phyloP scores from a whole-genome alignment of 2,888 invertebrate species.

The Mythimna lalbum region DNA sequence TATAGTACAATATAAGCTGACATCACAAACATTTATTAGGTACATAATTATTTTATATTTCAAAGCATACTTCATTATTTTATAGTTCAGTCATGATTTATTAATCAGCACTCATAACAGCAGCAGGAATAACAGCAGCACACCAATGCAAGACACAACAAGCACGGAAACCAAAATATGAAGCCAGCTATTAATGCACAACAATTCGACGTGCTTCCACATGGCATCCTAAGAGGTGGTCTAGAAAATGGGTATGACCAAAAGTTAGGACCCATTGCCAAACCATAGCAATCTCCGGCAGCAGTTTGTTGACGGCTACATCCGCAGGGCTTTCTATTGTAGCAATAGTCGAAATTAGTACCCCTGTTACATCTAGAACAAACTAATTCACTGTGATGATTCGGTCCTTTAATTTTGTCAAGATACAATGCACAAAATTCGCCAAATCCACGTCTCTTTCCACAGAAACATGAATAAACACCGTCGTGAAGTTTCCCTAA shows the following conservation, averaged over 20 bases:
- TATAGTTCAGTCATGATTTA: background rate
- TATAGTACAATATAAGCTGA: slow-evolving; percentile 1
- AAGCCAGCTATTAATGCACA: slow-evolving; percentile 65
- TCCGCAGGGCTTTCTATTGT: background rate
- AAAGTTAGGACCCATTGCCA: slow-evolving; percentile 68
- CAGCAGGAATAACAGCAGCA: slow-evolving; percentile 61
- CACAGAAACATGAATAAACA: slow-evolving; percentile 6
- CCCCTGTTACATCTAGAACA: background rate
- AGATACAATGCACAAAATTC: slow-evolving; percentile 14
- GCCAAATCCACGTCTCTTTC: slow-evolving; percentile 6
- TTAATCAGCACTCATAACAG: slow-evolving; percentile 63
- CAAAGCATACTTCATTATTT: slow-evolving; percentile 1
- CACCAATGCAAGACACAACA: slow-evolving; percentile 72
- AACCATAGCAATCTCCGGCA: slow-evolving; percentile 71
- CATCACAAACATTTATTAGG: slow-evolving; percentile 24
- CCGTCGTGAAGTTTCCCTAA: slow-evolving; percentile 2
- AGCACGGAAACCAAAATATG: slow-evolving; percentile 74
- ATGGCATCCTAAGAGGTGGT: slow-evolving; percentile 56
- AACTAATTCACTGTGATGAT: slow-evolving; percentile 3
- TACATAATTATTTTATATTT: slow-evolving; percentile 3
- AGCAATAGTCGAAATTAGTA: slow-evolving; percentile 1
- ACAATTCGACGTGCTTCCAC: slow-evolving; percentile 56
- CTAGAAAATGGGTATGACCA: slow-evolving; percentile 72
- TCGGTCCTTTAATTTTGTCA: slow-evolving; percentile 10
- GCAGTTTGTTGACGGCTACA: slow-evolving; percentile 53